Conservation (phyloP, 2,797 vertebrate genomes). For the Oryzias sinensis region DNA sequence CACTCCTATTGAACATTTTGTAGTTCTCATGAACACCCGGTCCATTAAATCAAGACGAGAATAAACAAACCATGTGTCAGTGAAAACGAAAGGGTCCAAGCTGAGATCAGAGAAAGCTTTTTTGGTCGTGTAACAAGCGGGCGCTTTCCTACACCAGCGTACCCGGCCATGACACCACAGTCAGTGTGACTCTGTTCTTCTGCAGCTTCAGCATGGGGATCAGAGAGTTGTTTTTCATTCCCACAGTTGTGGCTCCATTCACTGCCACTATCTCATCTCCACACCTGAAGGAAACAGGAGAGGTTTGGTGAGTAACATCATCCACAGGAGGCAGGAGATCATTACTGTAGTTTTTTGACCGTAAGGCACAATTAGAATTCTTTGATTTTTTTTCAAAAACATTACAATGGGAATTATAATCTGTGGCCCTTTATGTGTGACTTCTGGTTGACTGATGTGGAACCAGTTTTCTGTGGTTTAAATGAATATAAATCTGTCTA, state of each 20-base stretch:
- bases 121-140: neutral
- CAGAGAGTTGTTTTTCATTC: constrained; percentile 92
- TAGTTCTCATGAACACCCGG: no score
- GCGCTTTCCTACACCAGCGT: constrained; percentile 79
- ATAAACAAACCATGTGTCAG: no score
- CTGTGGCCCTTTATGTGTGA: no score
- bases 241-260: constrained; percentile 86
- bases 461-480: no score
- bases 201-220: constrained; percentile 94
- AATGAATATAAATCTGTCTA: no score
- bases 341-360: fast-evolving
- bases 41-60: no score
- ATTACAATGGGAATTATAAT: no score
- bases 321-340: neutral
- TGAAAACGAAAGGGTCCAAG: no score
- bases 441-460: no score
- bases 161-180: constrained; percentile 92
- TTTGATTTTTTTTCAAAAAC: no score
- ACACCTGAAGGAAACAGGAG: constrained; percentile 73
- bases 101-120: neutral
- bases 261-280: constrained; percentile 95
- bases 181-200: constrained; percentile 89
- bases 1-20: no score
- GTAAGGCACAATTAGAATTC: no score
- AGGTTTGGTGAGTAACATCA: neutral